phyloP scores from a whole-genome alignment of 2,113 vertebrate species.

The Eubucco bourcierii region DNA sequence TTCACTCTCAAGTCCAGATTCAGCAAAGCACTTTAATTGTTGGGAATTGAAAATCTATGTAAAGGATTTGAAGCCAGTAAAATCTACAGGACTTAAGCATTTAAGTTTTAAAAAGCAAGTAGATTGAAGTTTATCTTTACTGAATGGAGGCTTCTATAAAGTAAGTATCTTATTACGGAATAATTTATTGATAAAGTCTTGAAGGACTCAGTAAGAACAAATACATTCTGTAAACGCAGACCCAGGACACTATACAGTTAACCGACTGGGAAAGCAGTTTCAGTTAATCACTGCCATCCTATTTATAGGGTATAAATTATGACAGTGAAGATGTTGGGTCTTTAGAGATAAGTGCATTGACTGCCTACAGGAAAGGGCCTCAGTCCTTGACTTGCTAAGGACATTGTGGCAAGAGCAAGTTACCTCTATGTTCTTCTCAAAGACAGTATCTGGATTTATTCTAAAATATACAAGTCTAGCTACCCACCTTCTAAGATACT shows the following conservation, averaged over 20 bases:
- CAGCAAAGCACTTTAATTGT: neutral
- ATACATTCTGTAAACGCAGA: neutral
- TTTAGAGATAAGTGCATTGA: neutral
- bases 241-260: neutral
- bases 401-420: neutral
- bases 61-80: neutral
- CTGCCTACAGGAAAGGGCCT: neutral
- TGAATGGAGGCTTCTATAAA: neutral
- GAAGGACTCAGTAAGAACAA: neutral
- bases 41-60: neutral
- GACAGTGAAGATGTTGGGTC: neutral
- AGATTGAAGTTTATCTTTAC: neutral
- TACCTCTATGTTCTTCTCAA: neutral
- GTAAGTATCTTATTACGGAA: neutral
- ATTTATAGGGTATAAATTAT: neutral
- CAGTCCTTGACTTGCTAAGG: neutral
- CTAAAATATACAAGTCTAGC: neutral
- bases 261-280: neutral
- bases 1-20: neutral
- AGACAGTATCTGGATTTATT: neutral
- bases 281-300: neutral
- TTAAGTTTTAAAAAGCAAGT: neutral
- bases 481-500: neutral
- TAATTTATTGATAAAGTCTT: neutral
- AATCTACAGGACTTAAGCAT: neutral